A percentile compares a stretch with the other conserved stretches of the same genome.
phyloP scores from a whole-genome alignment of 1,140 invertebrate species.

The Bombus cullumanus region DNA sequence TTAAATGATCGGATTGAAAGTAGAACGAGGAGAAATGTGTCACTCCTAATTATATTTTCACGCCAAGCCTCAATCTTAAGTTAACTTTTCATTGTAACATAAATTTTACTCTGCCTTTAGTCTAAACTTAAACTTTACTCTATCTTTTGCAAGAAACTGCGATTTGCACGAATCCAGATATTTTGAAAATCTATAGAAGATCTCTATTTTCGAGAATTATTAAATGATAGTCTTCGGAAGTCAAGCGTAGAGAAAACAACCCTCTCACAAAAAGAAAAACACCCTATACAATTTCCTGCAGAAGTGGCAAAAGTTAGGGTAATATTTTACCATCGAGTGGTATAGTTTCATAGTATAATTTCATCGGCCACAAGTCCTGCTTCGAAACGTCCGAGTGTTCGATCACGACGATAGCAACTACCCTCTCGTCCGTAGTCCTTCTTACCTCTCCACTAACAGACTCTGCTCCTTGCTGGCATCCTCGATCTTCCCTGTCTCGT shows the following conservation, averaged over 20 bases:
- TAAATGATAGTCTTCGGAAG: no score
- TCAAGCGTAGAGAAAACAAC: no score
- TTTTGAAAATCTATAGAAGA: no score
- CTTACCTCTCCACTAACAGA: conserved; percentile 14
- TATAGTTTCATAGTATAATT: background rate
- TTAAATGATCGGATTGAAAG: background rate
- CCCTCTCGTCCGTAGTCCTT: conserved; percentile 41
- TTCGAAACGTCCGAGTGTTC: background rate
- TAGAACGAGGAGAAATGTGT: background rate
- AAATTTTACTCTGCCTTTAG: no score
- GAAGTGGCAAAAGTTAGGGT: background rate
- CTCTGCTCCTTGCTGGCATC: background rate
- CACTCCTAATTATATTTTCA: no score
- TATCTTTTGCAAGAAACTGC: no score
- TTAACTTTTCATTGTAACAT: no score
- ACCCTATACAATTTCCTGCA: background rate
- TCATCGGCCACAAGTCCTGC: background rate
- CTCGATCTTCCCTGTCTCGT: conserved; percentile 38
- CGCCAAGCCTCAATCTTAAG: no score
- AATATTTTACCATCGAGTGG: background rate
- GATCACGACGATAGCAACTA: conserved; percentile 38
- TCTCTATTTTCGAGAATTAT: no score
- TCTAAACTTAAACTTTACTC: no score
- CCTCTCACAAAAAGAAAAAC: no score
- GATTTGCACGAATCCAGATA: no score